These are phyloP conservation scores for Enoplosus armatus DNA, from an alignment of 2,797 vertebrate species.

Conservation along the genomic window DNA sequence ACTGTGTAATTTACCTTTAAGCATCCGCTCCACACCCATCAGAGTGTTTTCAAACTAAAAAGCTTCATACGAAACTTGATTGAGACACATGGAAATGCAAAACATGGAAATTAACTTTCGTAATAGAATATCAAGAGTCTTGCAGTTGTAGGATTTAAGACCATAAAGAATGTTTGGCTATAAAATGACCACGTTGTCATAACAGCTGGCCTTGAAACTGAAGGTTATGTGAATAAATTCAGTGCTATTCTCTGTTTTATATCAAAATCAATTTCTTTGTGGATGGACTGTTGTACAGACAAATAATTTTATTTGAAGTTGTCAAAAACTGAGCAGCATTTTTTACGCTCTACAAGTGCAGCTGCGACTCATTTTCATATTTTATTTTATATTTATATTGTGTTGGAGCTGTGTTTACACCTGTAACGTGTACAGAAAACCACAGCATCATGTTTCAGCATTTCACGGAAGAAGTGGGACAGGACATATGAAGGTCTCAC, in stretches of 20 bases:
- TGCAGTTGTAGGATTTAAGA: background rate
- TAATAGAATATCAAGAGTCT: background rate
- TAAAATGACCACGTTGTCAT: background rate
- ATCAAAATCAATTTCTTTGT: background rate
- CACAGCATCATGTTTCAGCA: constrained; percentile 19
- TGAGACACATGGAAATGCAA: background rate
- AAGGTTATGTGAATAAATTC: background rate
- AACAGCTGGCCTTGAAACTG: background rate
- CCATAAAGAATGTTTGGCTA: no score
- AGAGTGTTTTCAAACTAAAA: background rate
- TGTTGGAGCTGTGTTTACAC: background rate
- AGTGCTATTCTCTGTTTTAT: background rate
- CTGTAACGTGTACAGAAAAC: constrained; percentile 1
- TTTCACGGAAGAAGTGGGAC: constrained; percentile 35
- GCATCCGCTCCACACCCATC: background rate
- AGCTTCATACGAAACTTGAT: background rate
- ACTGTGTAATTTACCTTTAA: background rate
- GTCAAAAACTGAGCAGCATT: background rate
- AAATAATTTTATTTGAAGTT: background rate
- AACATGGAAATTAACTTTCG: background rate
- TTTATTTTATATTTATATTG: background rate
- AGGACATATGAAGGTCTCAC: constrained; percentile 25
- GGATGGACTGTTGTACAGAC: background rate
- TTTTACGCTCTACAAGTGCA: background rate
- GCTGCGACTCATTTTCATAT: no score